phyloP scores from a whole-genome alignment of 2,888 invertebrate species.

The Psylliodes chrysocephalus region DNA sequence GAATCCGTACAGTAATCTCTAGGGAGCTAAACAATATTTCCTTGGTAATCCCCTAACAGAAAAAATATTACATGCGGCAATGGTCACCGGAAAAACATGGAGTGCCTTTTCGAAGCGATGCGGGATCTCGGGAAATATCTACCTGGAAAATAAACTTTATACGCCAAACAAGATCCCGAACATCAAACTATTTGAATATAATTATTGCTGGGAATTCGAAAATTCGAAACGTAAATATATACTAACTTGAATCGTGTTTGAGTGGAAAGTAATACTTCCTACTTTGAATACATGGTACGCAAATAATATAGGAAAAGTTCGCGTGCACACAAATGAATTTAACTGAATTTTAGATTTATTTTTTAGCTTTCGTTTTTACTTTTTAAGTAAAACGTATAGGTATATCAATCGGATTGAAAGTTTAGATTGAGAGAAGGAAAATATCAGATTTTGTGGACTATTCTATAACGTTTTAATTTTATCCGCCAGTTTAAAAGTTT shows the following conservation, averaged over 20 bases:
- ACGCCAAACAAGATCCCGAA: slow-evolving; percentile 16
- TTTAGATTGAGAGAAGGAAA: too few species aligned
- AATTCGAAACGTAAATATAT: slow-evolving; percentile 20
- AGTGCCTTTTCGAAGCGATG: background rate
- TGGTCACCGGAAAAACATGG: background rate
- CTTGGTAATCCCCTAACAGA: too few species aligned
- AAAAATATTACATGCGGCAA: too few species aligned
- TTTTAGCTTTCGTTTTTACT: background rate
- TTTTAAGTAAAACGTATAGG: too few species aligned
- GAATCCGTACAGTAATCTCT: too few species aligned
- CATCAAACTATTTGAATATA: slow-evolving; percentile 26
- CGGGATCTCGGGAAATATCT: slow-evolving; percentile 8
- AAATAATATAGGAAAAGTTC: slow-evolving; percentile 1
- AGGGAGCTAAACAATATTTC: too few species aligned
- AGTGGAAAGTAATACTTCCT: slow-evolving; percentile 13
- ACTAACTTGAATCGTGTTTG: slow-evolving; percentile 7
- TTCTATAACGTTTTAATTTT: too few species aligned
- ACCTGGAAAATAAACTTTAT: slow-evolving; percentile 14
- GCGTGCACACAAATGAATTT: background rate
- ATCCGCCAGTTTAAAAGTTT: too few species aligned
- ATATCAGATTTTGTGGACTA: too few species aligned
- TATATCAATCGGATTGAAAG: too few species aligned
- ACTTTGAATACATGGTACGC: slow-evolving; percentile 14
- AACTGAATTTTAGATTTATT: background rate
- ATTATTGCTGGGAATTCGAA: slow-evolving; percentile 14